Evolutionary conservation across 2,113 vertebrate genomes (phyloP).

Genomic region (Montifringilla adamsi): DNA sequence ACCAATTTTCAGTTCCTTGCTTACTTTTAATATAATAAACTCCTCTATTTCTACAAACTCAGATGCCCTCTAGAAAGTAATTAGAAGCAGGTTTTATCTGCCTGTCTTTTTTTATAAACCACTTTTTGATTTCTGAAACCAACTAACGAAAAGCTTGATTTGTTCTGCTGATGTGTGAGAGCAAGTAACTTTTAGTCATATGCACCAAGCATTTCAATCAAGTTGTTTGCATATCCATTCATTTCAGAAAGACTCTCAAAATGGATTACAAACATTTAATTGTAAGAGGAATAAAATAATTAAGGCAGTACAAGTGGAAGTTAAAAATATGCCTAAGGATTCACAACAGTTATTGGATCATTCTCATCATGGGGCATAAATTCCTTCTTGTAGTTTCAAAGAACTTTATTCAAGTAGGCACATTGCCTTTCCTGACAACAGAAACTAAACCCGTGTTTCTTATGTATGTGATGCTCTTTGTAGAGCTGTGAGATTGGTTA

Average conservation of each 20-base stretch:
- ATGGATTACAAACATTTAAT: slow-evolving; percentile 67
- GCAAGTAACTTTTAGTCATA: slow-evolving; percentile 63
- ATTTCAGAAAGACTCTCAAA: slow-evolving; percentile 56
- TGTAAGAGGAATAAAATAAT: slow-evolving; percentile 62
- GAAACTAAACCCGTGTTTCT: slow-evolving; percentile 56
- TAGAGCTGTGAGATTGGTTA: slow-evolving; percentile 49
- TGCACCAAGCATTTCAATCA: slow-evolving; percentile 62
- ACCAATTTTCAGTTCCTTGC: slow-evolving; percentile 30
- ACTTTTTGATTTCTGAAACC: slow-evolving; percentile 64
- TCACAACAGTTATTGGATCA: slow-evolving; percentile 65
- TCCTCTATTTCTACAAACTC: slow-evolving; percentile 40
- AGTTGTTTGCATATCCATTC: slow-evolving; percentile 65
- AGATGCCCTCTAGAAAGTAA: slow-evolving; percentile 42
- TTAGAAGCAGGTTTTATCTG: slow-evolving; percentile 60
- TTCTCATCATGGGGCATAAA: slow-evolving; percentile 61
- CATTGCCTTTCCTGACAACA: slow-evolving; percentile 57
- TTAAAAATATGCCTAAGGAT: slow-evolving; percentile 65
- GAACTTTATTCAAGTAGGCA: slow-evolving; percentile 54
- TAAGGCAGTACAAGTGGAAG: slow-evolving; percentile 62
- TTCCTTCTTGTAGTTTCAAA: slow-evolving; percentile 68
- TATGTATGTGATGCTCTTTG: slow-evolving; percentile 40
- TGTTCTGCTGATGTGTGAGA: slow-evolving; percentile 59
- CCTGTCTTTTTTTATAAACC: slow-evolving; percentile 39
- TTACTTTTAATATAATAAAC: slow-evolving; percentile 38
- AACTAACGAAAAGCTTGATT: slow-evolving; percentile 58